Evolutionary conservation across 2,797 vertebrate species (phyloP).

Genomic region (Kryptopterus vitreolus): DNA sequence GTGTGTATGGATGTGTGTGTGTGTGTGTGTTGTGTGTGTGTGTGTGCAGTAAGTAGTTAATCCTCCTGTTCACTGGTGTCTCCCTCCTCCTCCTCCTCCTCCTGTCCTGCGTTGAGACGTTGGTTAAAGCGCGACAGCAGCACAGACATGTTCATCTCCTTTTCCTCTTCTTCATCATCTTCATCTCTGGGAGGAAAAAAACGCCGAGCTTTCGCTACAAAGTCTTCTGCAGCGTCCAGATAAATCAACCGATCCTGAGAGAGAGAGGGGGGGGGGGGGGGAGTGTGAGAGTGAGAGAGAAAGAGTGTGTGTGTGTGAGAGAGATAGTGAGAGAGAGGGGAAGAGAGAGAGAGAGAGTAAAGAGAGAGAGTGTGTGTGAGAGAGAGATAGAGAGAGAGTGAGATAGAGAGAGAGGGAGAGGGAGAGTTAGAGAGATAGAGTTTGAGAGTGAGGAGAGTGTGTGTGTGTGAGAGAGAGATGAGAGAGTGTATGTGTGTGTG

Average conservation of each 20-base stretch:
- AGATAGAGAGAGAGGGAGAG: neutral
- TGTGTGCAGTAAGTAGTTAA: neutral
- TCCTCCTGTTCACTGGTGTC: constrained; percentile 57
- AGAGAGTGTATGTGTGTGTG: too few relatives aligned
- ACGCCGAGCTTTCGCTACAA: constrained; percentile 75
- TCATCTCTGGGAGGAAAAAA: constrained; percentile 74
- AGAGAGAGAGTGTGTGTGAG: too few relatives aligned
- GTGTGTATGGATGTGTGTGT: too few relatives aligned
- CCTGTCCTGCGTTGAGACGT: constrained; percentile 60
- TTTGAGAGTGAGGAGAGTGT: too few relatives aligned
- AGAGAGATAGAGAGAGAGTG: too few relatives aligned
- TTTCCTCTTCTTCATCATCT: constrained; percentile 67
- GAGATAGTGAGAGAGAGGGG: neutral
- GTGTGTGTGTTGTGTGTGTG: too few relatives aligned
- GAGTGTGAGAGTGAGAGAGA: neutral
- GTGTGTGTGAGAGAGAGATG: too few relatives aligned
- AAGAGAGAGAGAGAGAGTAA: neutral
- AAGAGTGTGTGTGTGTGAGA: neutral
- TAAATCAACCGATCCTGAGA: constrained; percentile 79
- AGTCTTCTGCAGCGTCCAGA: constrained; percentile 80
- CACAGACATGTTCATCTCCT: constrained; percentile 68
- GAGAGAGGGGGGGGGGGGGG: neutral
- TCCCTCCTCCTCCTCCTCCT: constrained; percentile 43
- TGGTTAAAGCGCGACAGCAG: constrained; percentile 70
- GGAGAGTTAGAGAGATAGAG: neutral